Base-by-base conservation (phyloP, 1,140 invertebrate genomes). In the Adoxophyes honmai region DNA sequence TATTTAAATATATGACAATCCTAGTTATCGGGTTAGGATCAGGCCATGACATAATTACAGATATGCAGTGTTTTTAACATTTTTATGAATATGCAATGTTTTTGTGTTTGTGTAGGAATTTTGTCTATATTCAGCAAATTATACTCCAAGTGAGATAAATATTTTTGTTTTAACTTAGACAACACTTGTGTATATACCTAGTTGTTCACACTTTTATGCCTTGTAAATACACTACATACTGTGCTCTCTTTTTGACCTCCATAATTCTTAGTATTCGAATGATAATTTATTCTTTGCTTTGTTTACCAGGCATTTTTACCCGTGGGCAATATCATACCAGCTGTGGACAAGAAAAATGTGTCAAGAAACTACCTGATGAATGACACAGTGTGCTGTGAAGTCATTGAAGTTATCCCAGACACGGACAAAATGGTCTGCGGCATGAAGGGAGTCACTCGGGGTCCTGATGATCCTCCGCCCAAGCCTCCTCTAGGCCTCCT, bases 371-470 rank as follows among this genome's bases (percentile, higher is more conserved):
- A 94, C 91, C 92, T 93, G 86, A 93, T 92, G 89, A 96, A 94
- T 91, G 95, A 96, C 89, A 93, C 93, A 68, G 92, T 96, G 48
- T 95, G 95, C 90, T 96, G 95, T 89, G 95, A 97, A 90, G 94
- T 98, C 13, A 90, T 96, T 70, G 94, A 95, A 91, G 93, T 97
- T 58, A 95, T 94, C 74, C 92, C 94, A 42, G 96, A 97, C 77
- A 93, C 93, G 16, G 95, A 97, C 85, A 97, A 96, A 90, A 92
- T 98, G 78, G 92, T 95, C 62, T 92, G 95, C 78, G 95, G 96
- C 73, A 95, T 97, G 93, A 94, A 96, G 85, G 94, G 95, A 60
- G 88, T 92, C 62, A 91, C 93, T 44, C 90, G 94, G 59, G 86
- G 90, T 34, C 83, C 91, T 1, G 92, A 93, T 70, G 92, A 93